Base-by-base conservation (phyloP, 2,797 vertebrate species). In the Lagocephalus sceleratus region DNA sequence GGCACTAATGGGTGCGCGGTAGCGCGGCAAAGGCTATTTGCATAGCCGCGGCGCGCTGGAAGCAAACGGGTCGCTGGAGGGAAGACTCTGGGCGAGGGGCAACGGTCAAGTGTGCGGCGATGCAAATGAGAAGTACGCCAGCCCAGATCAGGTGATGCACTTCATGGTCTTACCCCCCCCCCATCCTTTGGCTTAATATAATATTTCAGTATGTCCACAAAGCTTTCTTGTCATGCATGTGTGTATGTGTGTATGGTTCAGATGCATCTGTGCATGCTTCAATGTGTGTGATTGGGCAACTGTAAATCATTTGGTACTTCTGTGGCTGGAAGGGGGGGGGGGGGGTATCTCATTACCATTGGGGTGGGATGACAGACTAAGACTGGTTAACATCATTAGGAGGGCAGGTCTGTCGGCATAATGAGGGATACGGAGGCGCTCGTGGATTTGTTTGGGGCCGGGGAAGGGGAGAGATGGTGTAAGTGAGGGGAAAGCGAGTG, bases 61-160 rank as follows among this genome's bases (percentile, higher is more conserved):
- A 65, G 68, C 62, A 66, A 65, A 57, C 43, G 43, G 59, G 53
- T 49, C 44, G 55, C 45, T 11, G 25, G 10, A 17, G 17, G 22
- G 32, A 17, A 20, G 8, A 8, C 1, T n/a, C 40, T 26, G 45
- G 56, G 54, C 22, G 17, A 38, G 64, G 74, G 54, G 16, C 59
- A 63, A 1, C 78, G 91, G 91, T 93, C 90, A 94, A 94, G 88
- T 85, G 82, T 1, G 55, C 78, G 82, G 82, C 82, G 73, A 91
- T 85, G 89, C 85, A 94, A 92, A 94, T 85, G 78, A 92, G 85
- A 87, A 79, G 21, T 47, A 54, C 64, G 89, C 87, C 80, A 90
- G 77, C 81, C 67, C 41, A 80, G 56, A 86, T 40, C 63, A 75
- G 72, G 85, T 85, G 88, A 88, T 79, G 75, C 60, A 72, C 82